Conservation (phyloP, 1,140 invertebrate species). For the Apis cerana region DNA sequence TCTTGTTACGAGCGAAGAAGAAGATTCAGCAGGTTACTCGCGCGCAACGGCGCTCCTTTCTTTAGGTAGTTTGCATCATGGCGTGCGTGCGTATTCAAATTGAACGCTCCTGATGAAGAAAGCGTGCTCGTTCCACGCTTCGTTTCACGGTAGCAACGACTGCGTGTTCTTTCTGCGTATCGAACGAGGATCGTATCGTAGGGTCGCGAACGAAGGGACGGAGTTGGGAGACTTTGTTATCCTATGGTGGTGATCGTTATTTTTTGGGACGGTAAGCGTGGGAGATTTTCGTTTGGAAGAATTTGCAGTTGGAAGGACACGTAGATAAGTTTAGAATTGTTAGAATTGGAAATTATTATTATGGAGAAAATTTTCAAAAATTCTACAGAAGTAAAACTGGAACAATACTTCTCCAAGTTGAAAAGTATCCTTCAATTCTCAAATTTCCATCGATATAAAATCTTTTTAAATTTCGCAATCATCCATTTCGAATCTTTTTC, state of each 20-base stretch:
- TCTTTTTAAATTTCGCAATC: too few relatives aligned
- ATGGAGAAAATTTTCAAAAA: too few relatives aligned
- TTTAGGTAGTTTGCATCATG: neutral
- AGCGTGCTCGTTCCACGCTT: slow-evolving; percentile 16
- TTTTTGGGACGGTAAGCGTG: neutral
- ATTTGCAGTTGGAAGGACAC: too few relatives aligned
- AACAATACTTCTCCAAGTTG: too few relatives aligned
- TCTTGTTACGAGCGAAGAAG: slow-evolving; percentile 29
- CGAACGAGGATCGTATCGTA: neutral
- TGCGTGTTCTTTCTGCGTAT: neutral
- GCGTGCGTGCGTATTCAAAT: slow-evolving; percentile 1
- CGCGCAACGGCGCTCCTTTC: slow-evolving; percentile 1
- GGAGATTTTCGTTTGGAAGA: neutral
- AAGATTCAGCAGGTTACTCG: neutral
- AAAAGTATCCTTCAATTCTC: neutral
- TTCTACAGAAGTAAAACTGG: too few relatives aligned
- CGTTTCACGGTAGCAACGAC: slow-evolving; percentile 15
- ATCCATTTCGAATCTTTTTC: neutral
- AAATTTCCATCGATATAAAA: neutral
- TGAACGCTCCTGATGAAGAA: slow-evolving; percentile 15
- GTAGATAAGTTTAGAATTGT: too few relatives aligned
- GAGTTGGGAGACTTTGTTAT: neutral
- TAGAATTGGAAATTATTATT: too few relatives aligned
- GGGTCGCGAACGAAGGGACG: neutral
- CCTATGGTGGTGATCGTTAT: neutral